Percentiles rank a stretch among this genome's conserved stretches.
Evolutionary conservation across 64 coral and sea anemone genomes (phyloP).

Genomic region (Hydrozoanthus tunicans): DNA sequence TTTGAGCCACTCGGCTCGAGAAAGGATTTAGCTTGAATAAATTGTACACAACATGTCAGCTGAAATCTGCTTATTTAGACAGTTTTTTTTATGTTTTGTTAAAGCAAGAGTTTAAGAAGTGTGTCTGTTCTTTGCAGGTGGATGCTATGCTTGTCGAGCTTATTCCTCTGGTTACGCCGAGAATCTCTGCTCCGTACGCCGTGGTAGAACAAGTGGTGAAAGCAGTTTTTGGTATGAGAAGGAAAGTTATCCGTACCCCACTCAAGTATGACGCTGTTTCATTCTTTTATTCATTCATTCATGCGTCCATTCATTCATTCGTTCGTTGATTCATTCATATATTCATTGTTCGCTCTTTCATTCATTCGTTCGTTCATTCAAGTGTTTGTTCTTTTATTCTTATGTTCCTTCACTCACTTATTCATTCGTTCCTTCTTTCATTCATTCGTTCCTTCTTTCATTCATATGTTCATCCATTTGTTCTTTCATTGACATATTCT

Average conservation of each 20-base stretch:
- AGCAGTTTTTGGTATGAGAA: slow-evolving; percentile 82
- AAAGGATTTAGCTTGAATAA: too few species aligned
- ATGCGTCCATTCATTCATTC: not conserved
- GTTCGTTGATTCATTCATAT: not conserved
- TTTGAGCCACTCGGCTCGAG: too few species aligned
- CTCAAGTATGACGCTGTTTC: slow-evolving; percentile 62
- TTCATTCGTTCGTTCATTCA: not conserved
- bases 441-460: not conserved
- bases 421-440: not conserved
- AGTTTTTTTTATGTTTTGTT: too few species aligned
- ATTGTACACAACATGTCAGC: too few species aligned
- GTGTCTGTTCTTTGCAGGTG: slow-evolving; percentile 55
- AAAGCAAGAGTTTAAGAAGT: not conserved
- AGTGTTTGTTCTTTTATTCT: not conserved
- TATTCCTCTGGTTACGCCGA: slow-evolving; percentile 61
- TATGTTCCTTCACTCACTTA: not conserved
- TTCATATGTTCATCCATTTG: not conserved
- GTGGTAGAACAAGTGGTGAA: slow-evolving; percentile 96
- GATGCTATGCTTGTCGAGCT: slow-evolving; percentile 80
- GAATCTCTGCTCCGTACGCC: slow-evolving; percentile 63
- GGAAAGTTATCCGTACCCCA: slow-evolving; percentile 87
- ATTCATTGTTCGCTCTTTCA: not conserved
- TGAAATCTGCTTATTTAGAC: too few species aligned
- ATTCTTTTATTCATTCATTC: not conserved
- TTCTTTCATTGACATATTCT: not conserved